Evolutionary conservation across 2,888 invertebrate species (phyloP).

Genomic region (Eupeodes luniger): DNA sequence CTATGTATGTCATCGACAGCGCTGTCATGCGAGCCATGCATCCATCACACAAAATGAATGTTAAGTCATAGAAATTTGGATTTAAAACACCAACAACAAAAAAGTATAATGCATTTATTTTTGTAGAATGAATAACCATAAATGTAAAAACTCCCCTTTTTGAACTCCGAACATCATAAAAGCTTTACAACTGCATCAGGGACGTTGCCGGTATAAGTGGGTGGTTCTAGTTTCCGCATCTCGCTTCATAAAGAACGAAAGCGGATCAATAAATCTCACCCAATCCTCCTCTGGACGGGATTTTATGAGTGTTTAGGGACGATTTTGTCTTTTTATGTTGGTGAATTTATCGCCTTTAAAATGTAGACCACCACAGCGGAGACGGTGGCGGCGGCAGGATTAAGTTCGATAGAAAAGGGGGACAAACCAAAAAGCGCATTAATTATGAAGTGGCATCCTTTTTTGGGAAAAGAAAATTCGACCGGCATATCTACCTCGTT

Average conservation of each 20-base stretch:
- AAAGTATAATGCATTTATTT: conserved; percentile 37
- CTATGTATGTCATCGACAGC: not conserved
- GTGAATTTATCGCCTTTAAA: conserved; percentile 50
- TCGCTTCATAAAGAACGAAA: conserved; percentile 46
- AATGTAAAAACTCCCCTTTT: conserved; percentile 42
- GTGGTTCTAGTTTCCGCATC: conserved; percentile 5
- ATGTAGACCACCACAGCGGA: conserved; percentile 44
- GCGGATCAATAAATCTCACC: conserved; percentile 62
- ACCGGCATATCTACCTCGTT: not conserved
- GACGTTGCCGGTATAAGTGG: not conserved
- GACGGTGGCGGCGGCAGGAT: not conserved
- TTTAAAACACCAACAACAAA: not conserved
- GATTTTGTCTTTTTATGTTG: conserved; percentile 18
- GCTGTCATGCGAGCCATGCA: conserved; percentile 34
- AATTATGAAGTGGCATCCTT: conserved; percentile 49
- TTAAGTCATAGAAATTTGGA: not conserved
- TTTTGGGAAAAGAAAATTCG: not conserved
- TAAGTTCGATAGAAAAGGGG: conserved; percentile 43
- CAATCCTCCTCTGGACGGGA: not conserved
- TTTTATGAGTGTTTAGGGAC: conserved; percentile 56
- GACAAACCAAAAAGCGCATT: conserved; percentile 59
- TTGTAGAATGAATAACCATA: conserved; percentile 36
- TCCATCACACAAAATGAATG: conserved; percentile 50
- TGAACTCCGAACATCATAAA: conserved; percentile 18
- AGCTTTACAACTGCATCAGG: conserved; percentile 2